Base-by-base conservation (phyloP, 2,888 invertebrate genomes). In the Hofmannophila pseudospretella region DNA sequence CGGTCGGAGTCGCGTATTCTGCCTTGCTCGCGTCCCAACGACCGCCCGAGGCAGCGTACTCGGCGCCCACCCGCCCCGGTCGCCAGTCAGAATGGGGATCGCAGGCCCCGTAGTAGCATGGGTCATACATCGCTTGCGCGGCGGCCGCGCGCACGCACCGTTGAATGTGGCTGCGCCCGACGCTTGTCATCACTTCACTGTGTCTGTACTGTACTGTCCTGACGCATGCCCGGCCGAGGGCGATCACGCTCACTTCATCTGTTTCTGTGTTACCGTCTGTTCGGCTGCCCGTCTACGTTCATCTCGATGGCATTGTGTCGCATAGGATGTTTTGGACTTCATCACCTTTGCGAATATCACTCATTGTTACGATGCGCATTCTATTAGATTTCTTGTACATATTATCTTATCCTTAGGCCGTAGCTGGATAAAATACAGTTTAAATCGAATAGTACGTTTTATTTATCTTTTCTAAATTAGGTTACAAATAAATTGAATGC, bases 91-190 rank as follows among this genome's bases (percentile, higher is more conserved):
- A 50, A 52, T 45, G 47, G 54, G 53, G 58, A 47, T 42, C 56
- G 36, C 61, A 62, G 65, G 71, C 67, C 75, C 58, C 67, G 81
- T 82, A 84, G 84, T 82, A 84, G 85, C 85, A 85, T 85, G 85
- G 81, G 85, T 82, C 28, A 82, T 82, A 80, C 80, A 81, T 84
- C 74, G 84, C 84, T 84, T 84, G 82, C 79, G 81, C 84, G 77
- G 75, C 78, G 81, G 79, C 82, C 82, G 81, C 75, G 78, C 80
- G 79, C 81, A 75, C 84, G 81, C 82, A 77, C 79, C 82, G 82
- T 81, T 85, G 69, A 77, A 82, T 85, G 85, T 85, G 85, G 84
- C 85, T 85, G 85, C 80, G 84, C 84, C 85, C 85, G 84, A 84
- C 62, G 85, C 85, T 85, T 86, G 67, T 84, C 85, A 85, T 85